Percentiles rank a stretch among this genome's conserved stretches.
These are phyloP conservation scores for Semnopithecus entellus DNA, from an alignment of 2,113 vertebrate species.

Conservation along the genomic window DNA sequence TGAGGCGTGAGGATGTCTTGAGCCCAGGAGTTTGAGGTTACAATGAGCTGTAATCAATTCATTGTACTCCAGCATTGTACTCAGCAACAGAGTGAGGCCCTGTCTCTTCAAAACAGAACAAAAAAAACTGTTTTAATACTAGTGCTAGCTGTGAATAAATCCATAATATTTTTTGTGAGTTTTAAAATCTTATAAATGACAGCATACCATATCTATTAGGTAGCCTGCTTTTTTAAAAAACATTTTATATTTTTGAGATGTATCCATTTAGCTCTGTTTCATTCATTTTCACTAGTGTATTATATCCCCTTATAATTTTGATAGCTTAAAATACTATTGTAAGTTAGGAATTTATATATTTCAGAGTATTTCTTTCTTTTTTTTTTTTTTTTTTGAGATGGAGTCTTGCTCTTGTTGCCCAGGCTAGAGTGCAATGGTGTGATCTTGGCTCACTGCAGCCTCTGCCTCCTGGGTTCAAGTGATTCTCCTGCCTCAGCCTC, in stretches of 20 bases:
- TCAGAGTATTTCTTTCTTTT: background rate
- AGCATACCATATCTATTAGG: background rate
- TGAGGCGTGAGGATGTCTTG: no score
- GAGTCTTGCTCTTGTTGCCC: no score
- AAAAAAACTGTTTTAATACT: background rate
- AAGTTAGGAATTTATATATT: background rate
- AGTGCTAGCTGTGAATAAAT: background rate
- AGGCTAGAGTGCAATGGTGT: no score
- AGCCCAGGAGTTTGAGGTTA: no score
- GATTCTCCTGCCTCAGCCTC: no score
- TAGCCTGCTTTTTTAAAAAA: background rate
- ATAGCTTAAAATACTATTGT: background rate
- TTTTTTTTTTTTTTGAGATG: no score
- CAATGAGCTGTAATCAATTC: no score
- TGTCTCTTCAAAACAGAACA: no score
- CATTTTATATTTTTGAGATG: background rate
- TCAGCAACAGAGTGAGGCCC: no score
- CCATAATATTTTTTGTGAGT: background rate
- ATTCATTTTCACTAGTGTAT: conserved; percentile 15
- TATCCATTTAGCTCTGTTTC: background rate
- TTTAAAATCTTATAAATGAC: background rate
- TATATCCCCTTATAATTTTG: background rate
- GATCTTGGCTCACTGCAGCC: no score
- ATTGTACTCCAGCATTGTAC: no score
- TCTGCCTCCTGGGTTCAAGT: no score